These are phyloP conservation scores for Microplitis demolitor DNA, from an alignment of 1,140 invertebrate species.

Conservation along the genomic window DNA sequence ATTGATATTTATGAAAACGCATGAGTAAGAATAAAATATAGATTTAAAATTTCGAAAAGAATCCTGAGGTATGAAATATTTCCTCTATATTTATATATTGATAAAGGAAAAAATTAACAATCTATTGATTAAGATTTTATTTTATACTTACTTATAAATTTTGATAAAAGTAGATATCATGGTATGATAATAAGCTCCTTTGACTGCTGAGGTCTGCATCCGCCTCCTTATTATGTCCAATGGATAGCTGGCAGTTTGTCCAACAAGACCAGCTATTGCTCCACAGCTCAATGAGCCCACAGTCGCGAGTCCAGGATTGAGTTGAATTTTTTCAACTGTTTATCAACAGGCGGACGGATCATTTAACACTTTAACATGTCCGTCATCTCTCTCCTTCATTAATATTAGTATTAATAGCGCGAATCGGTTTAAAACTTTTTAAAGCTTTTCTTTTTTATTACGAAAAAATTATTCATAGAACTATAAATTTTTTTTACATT, in stretches of 20 bases:
- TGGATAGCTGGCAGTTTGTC: constrained; percentile 96
- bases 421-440: too few relatives aligned
- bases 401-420: background rate
- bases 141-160: constrained; percentile 67
- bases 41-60: too few relatives aligned
- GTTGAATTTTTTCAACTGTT: constrained; percentile 50
- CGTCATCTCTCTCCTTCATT: constrained; percentile 6
- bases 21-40: too few relatives aligned
- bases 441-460: too few relatives aligned
- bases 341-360: constrained; percentile 8
- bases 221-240: constrained; percentile 88
- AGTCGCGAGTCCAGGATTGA: constrained; percentile 56
- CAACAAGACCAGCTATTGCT: constrained; percentile 88
- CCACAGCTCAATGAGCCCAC: constrained; percentile 79
- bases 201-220: constrained; percentile 78
- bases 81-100: too few relatives aligned
- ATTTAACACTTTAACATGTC: constrained; percentile 7
- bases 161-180: constrained; percentile 68
- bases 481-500: too few relatives aligned
- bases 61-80: too few relatives aligned
- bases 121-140: background rate
- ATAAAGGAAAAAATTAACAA: background rate
- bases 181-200: constrained; percentile 68
- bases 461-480: too few relatives aligned
- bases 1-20: too few relatives aligned